These are phyloP conservation scores for Hormaphis cornu DNA, from an alignment of 1,140 invertebrate species.

Conservation along the genomic window DNA sequence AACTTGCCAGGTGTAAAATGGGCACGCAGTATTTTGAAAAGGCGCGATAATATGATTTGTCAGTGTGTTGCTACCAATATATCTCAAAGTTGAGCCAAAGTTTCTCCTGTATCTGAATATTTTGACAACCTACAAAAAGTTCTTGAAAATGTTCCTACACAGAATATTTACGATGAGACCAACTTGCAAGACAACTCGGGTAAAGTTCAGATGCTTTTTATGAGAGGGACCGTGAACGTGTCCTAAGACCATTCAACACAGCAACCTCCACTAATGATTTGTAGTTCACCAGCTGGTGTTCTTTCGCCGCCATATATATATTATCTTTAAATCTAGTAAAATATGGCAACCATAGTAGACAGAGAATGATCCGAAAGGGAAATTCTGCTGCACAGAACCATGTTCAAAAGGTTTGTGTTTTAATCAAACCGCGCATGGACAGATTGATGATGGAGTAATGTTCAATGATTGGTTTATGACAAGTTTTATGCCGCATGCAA, in stretches of 20 bases:
- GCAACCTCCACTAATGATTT: neutral
- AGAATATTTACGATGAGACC: neutral
- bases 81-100: neutral
- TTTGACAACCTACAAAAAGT: neutral
- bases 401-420: neutral
- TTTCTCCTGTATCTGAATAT: neutral
- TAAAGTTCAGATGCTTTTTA: neutral
- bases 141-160: neutral
- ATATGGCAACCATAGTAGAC: neutral
- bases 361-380: neutral
- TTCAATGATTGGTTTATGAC: constrained; percentile 11
- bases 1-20: neutral
- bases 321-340: neutral
- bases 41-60: neutral
- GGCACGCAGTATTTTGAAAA: neutral
- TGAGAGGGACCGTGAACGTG: neutral
- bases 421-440: neutral
- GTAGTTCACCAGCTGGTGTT: neutral
- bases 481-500: no score
- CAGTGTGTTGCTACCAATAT: neutral
- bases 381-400: no score
- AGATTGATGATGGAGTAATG: neutral
- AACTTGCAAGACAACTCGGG: neutral
- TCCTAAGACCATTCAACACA: neutral
- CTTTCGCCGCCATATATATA: neutral